These are phyloP conservation scores for Sinocyclocheilus maitianheensis DNA, from an alignment of 2,113 vertebrate species.

Conservation along the genomic window DNA sequence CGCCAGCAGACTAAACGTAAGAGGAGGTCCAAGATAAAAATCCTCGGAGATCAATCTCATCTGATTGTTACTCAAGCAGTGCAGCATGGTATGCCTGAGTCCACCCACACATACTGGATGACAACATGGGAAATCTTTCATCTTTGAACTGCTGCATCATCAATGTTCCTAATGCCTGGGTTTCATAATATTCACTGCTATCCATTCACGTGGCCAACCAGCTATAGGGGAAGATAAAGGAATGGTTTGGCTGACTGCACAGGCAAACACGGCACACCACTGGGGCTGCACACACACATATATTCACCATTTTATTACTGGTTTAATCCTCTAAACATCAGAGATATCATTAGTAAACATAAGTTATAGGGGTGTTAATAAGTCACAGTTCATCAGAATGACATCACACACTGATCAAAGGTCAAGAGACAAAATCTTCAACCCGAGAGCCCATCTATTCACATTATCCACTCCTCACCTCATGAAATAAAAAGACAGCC, in stretches of 20 bases:
- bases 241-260: neutral
- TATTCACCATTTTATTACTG: neutral
- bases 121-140: constrained; percentile 49
- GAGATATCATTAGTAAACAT: neutral
- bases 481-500: constrained; percentile 26
- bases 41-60: neutral
- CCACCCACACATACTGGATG: constrained; percentile 39
- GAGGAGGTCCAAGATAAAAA: neutral
- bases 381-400: neutral
- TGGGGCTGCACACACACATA: neutral
- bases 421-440: neutral
- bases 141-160: constrained; percentile 41
- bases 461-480: constrained; percentile 34
- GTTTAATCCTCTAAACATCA: neutral
- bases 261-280: neutral
- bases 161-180: neutral
- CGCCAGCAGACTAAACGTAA: neutral
- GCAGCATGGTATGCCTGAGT: constrained; percentile 29
- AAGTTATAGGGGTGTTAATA: neutral
- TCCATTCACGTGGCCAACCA: constrained; percentile 3
- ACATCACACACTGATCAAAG: neutral
- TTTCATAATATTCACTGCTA: neutral
- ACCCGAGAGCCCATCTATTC: constrained; percentile 29
- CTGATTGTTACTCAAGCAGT: neutral
- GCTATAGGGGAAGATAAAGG: neutral